Percentiles rank a stretch among this genome's conserved stretches.
Evolutionary conservation across 2,113 vertebrate genomes (phyloP).

Genomic region (Bubo bubo): DNA sequence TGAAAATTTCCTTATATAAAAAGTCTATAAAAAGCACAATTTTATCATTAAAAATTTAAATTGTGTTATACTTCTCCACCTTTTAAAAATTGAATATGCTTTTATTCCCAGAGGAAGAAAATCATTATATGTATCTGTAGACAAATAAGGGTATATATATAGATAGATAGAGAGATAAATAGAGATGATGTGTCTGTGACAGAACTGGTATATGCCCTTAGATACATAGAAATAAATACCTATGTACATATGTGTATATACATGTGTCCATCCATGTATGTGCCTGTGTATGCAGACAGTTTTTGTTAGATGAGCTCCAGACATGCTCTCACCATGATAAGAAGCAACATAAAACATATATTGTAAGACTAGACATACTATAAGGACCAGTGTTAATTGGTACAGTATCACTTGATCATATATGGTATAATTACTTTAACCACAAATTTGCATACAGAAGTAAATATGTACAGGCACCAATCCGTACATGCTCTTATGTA

Average conservation of each 20-base stretch:
- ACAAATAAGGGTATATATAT: neutral
- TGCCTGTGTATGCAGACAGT: neutral
- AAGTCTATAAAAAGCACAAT: neutral
- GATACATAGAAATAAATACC: neutral
- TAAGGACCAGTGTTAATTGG: neutral
- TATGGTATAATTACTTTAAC: neutral
- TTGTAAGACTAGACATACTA: fast-evolving
- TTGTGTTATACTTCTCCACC: neutral
- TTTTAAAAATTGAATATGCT: neutral
- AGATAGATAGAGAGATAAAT: neutral
- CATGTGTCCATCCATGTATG: neutral
- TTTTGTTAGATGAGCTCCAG: neutral
- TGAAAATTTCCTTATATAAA: neutral
- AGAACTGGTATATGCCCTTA: neutral
- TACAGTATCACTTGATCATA: neutral
- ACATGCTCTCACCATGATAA: neutral
- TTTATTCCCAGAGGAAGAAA: neutral
- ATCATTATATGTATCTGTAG: neutral
- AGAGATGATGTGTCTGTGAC: neutral
- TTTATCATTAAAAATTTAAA: neutral
- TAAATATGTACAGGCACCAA: fast-evolving
- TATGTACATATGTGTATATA: neutral
- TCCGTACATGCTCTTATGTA: neutral
- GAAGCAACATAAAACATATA: neutral
- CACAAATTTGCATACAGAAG: neutral